phyloP scores from a whole-genome alignment of 2,888 invertebrate species.

The Xiphydria camelus region DNA sequence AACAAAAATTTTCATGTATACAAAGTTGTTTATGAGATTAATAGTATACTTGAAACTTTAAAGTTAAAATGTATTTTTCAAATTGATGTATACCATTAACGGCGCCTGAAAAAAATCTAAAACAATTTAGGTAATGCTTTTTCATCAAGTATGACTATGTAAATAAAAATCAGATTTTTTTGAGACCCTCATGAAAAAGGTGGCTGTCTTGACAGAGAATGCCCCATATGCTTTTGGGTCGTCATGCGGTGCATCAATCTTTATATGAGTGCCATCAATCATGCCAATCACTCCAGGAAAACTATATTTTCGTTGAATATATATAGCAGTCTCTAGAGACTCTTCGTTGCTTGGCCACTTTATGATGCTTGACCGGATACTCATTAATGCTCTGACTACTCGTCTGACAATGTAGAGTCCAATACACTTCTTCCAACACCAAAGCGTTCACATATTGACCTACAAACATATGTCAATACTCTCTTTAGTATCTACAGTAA shows the following conservation, averaged over 20 bases:
- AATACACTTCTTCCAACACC: not conserved
- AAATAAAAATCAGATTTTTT: too few relatives aligned
- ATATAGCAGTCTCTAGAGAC: not conserved
- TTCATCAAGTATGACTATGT: too few relatives aligned
- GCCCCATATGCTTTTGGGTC: not conserved
- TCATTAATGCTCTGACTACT: not conserved
- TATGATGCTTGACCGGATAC: not conserved
- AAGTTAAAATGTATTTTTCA: too few relatives aligned
- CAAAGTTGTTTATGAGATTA: too few relatives aligned
- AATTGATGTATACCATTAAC: too few relatives aligned
- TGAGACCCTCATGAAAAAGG: too few relatives aligned
- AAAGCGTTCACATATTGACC: conserved; percentile 1
- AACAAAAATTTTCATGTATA: too few relatives aligned
- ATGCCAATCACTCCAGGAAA: not conserved
- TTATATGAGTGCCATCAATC: not conserved
- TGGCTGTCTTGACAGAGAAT: too few relatives aligned
- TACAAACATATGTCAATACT: not conserved
- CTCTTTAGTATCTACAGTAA: too few relatives aligned
- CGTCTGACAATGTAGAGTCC: not conserved
- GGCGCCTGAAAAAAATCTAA: too few relatives aligned
- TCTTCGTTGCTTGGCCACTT: not conserved
- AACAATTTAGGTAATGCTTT: too few relatives aligned
- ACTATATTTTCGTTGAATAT: not conserved
- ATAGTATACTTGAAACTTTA: too few relatives aligned
- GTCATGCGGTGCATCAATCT: not conserved